Evolutionary conservation across 2,797 vertebrate genomes (phyloP), one percentile per base, ranked within the genome.

Genomic region (Acanthurus leucopareius): DNA sequence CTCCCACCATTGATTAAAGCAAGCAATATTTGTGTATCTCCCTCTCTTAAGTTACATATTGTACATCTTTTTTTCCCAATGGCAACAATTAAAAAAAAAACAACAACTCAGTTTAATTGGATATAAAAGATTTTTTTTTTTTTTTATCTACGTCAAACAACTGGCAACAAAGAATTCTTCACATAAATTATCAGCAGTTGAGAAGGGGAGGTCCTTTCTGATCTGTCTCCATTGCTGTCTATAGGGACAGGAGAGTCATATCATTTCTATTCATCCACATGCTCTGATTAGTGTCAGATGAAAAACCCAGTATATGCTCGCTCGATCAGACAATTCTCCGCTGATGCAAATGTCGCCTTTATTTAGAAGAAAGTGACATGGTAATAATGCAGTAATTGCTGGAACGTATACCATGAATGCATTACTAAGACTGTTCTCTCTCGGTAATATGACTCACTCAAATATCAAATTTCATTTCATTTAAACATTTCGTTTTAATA

Each of bases 201-300:
- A 38, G 9, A 42, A 16, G 42, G 51, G n/a, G 3, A 58, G 49
- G 16, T 54, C n/a, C 25, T 68, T 78, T 78, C n/a, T 75, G 5
- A 59, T 58, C 25, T 3, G 2, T 17, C 3, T 75, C 14, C 3
- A 16, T 48, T 42, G 5, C 13, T 48, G 22, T 10, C 62, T 32
- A 32, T 32, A 59, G 40, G 20, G 54, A 52, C n/a, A 69, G 2
- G 13, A 25, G 69, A 73, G 13, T 19, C 11, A 59, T 22, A 71
- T 11, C 17, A 54, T 22, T 35, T 59, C 11, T 54, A 48, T 11
- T 56, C n/a, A 69, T 75, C 22, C 63, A 35, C 35, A 59, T 20
- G 13, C 57, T 80, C 10, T 59, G 42, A 75, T 67, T 28, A 10
- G 19, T n/a, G 1, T 42, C 38, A 3, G 25, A 53, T 20, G 40